Conservation (phyloP, 2,113 vertebrate genomes). For the Saguinus midas region DNA sequence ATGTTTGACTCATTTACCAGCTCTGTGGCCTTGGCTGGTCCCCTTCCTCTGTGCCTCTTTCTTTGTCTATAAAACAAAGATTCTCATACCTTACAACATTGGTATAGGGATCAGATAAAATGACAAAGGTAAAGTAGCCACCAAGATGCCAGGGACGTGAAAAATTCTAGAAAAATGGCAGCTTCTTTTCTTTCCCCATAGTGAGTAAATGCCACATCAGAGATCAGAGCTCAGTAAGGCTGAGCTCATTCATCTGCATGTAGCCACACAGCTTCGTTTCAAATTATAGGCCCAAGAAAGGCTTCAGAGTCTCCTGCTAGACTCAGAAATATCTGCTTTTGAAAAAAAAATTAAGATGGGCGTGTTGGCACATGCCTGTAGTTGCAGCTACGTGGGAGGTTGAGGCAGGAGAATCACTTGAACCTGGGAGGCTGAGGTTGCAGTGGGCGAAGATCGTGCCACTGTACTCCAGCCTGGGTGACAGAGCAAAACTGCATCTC, state of each 20-base stretch:
- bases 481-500: too few species aligned
- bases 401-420: too few species aligned
- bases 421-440: too few species aligned
- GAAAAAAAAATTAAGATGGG: too few species aligned
- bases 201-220: not conserved
- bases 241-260: not conserved
- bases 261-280: not conserved
- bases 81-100: not conserved
- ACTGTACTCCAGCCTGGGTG: too few species aligned
- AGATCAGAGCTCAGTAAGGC: not conserved
- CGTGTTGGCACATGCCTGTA: too few species aligned
- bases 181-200: not conserved
- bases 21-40: not conserved
- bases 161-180: not conserved
- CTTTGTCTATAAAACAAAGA: not conserved
- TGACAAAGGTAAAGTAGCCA: not conserved
- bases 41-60: not conserved
- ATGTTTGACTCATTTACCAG: not conserved
- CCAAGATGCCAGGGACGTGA: not conserved
- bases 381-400: too few species aligned
- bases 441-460: too few species aligned
- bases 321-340: too few species aligned
- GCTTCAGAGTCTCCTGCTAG: not conserved
- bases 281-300: slow-evolving; percentile 9
- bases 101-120: not conserved